These are phyloP conservation scores for Pantherophis vulpinus DNA, from an alignment of 2,797 vertebrate species.

Conservation along the genomic window DNA sequence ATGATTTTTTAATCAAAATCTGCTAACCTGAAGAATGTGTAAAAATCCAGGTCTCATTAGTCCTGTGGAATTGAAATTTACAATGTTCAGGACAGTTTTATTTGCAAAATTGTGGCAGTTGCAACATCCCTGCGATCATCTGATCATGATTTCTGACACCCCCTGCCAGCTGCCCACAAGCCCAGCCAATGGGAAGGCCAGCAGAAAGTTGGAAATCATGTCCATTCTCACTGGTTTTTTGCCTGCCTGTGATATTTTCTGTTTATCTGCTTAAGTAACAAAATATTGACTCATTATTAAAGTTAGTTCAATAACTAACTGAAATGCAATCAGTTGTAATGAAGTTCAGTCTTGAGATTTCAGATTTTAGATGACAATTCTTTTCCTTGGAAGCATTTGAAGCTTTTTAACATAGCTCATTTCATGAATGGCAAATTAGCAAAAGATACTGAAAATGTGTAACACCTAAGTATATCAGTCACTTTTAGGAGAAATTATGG, in stretches of 20 bases:
- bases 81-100: not conserved
- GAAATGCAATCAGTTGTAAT: not conserved
- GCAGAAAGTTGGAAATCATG: not conserved
- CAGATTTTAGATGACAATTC: not conserved
- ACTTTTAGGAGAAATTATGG: not conserved
- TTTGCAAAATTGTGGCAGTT: not conserved
- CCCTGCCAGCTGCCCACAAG: not conserved
- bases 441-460: not conserved
- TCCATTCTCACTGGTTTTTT: not conserved
- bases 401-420: slow-evolving; percentile 3
- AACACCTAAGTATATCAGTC: slow-evolving; percentile 5
- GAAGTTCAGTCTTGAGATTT: not conserved
- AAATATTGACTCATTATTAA: not conserved
- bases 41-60: not conserved
- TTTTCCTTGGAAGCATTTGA: not conserved
- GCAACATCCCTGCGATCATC: not conserved
- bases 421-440: not conserved
- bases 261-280: not conserved
- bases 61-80: not conserved
- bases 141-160: not conserved
- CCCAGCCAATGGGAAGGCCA: not conserved
- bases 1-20: not conserved
- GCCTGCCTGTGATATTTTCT: not conserved
- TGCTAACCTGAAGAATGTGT: not conserved
- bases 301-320: not conserved